A percentile compares a stretch with the other conserved stretches of the same genome.
phyloP scores from a whole-genome alignment of 2,888 invertebrate species.

The Ichneumon xanthorius region DNA sequence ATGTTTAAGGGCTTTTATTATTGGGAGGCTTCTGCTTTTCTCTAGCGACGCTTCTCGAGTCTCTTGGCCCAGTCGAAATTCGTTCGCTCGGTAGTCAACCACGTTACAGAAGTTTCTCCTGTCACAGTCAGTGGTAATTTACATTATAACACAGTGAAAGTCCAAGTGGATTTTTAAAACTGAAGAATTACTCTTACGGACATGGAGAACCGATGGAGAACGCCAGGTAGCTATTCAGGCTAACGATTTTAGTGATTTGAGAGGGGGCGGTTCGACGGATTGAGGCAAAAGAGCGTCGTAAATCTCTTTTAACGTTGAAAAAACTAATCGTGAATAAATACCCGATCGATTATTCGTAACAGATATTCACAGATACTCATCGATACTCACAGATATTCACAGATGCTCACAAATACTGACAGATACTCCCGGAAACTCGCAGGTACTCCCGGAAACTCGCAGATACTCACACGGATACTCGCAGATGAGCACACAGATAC shows the following conservation, averaged over 20 bases:
- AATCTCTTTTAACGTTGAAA: not conserved
- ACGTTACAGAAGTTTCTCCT: slow-evolving; percentile 26
- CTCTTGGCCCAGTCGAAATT: slow-evolving; percentile 55
- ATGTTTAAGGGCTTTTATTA: slow-evolving; percentile 64
- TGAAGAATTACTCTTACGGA: not conserved
- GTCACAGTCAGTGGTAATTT: not conserved
- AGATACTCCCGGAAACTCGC: too few relatives aligned
- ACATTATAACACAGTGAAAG: not conserved
- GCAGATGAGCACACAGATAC: too few relatives aligned
- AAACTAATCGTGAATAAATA: not conserved
- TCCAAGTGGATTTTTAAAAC: slow-evolving; percentile 10
- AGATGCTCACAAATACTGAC: too few relatives aligned
- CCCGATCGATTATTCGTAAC: not conserved
- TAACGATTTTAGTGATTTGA: not conserved
- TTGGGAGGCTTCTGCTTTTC: slow-evolving; percentile 52
- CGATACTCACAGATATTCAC: too few relatives aligned
- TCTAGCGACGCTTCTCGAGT: slow-evolving; percentile 24
- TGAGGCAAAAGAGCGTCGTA: not conserved
- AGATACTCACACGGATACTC: too few relatives aligned
- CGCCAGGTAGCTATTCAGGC: slow-evolving; percentile 54
- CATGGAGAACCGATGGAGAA: slow-evolving; percentile 70
- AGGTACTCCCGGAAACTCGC: too few relatives aligned
- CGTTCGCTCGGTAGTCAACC: slow-evolving; percentile 53
- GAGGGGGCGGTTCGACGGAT: not conserved
- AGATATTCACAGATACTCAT: too few relatives aligned